Base-by-base conservation (phyloP, 2,113 vertebrate species). In the Edolisoma coerulescens region DNA sequence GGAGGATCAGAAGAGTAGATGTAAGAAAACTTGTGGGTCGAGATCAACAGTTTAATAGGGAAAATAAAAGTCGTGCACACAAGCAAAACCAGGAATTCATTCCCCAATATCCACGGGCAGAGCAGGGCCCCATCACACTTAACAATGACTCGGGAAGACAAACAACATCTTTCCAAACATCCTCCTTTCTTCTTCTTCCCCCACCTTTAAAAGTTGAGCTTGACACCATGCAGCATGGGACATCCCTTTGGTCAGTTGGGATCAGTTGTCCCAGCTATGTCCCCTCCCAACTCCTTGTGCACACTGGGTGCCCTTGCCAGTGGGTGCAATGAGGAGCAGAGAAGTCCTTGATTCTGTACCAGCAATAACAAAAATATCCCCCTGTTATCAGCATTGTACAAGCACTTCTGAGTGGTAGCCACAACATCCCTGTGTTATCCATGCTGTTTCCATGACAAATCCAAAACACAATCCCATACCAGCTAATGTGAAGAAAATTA, bases 71-170 rank as follows among this genome's bases (percentile, higher is more conserved):
- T 14, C 2, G 2, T 0, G 1, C 45, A 23, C 2, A 12, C 1
- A 37, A 50, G 7, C 8, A 49, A 69, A 84, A 19, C 5, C 22
- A 42, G 17, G 8, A 77, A 39, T 59, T 63, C 0, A 26, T 47
- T 84, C 23, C 7, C 18, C 20, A 24, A 3, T 61, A 63, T 6
- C 33, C 13, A 53, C 0, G 0, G 3, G 5, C 37, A 61, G 37
- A 71, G 8, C 20, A 53, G 16, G 35, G 4, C 4, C 30, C 11
- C 30, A 27, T 63, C 4, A 50, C 0, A 0, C 0, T 0, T n/a
- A 24, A 54, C 0, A 1, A 10, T 56, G 6, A 35, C 20, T 83
- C 24, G 37, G 26, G 50, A 91, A 65, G 41, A 60, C 24, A 61
- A 74, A 65, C 0, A 0, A 6, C 12, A 9, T 20, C 5, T 42